Conservation (phyloP, 2,888 invertebrate genomes). For the Criorhina ranunculi region DNA sequence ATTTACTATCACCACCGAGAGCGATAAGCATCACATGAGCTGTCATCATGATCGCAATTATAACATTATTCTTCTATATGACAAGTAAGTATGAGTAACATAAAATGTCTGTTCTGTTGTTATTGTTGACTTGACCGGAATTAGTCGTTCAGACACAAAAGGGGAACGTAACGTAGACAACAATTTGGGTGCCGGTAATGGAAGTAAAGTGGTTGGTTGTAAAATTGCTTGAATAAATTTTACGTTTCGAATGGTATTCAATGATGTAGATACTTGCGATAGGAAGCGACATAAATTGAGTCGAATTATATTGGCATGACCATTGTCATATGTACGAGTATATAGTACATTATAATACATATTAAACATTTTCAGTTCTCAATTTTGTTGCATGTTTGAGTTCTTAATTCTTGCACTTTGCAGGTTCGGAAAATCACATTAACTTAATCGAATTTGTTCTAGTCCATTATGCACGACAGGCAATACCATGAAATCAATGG, state of each 20-base stretch:
- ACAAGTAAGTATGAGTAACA: conserved; percentile 82
- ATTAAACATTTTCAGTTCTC: not conserved
- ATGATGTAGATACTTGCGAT: not conserved
- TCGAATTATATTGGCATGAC: not conserved
- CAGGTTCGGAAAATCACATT: not conserved
- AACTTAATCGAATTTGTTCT: conserved; percentile 32
- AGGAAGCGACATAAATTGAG: not conserved
- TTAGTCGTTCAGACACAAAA: not conserved
- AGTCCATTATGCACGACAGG: conserved; percentile 22
- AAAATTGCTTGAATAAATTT: conserved; percentile 42
- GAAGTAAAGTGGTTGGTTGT: conserved; percentile 36
- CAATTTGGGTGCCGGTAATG: conserved; percentile 39
- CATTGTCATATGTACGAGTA: not conserved
- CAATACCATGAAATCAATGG: conserved; percentile 19
- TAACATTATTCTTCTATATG: conserved; percentile 83
- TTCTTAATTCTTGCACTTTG: not conserved
- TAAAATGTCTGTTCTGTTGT: conserved; percentile 3
- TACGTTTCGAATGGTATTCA: conserved; percentile 20
- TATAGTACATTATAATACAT: not conserved
- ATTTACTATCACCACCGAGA: conserved; percentile 65
- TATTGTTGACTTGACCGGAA: conserved; percentile 19
- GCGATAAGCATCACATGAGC: conserved; percentile 73
- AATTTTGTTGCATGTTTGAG: not conserved
- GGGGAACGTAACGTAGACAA: not conserved
- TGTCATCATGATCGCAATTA: conserved; percentile 83